These are phyloP conservation scores for Eubucco bourcierii DNA, from an alignment of 2,113 vertebrate species.

Conservation along the genomic window DNA sequence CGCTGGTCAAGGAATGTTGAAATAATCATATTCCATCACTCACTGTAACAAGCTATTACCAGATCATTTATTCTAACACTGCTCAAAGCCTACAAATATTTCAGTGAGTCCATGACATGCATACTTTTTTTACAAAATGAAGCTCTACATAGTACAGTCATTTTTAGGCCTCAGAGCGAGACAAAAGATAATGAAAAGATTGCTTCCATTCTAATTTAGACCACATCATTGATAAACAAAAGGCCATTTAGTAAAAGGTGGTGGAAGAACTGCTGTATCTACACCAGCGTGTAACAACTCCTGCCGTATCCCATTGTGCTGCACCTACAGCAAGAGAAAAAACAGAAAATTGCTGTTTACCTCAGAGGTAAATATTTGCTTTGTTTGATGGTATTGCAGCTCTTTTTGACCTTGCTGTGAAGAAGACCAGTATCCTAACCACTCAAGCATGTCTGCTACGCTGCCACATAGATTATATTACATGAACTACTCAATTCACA, in stretches of 20 bases:
- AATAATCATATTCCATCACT: constrained; percentile 33
- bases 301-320: not conserved
- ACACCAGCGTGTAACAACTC: not conserved
- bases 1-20: not conserved
- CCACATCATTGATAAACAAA: not conserved
- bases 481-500: not conserved
- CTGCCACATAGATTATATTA: not conserved
- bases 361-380: not conserved
- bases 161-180: not conserved
- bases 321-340: not conserved
- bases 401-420: not conserved
- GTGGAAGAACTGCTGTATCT: not conserved
- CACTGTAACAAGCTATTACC: not conserved
- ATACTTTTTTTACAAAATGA: constrained; percentile 4
- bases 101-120: not conserved
- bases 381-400: not conserved
- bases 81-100: not conserved
- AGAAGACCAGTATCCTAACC: not conserved
- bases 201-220: not conserved
- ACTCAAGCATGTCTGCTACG: not conserved
- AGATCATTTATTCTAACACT: constrained; percentile 14
- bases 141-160: not conserved
- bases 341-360: not conserved
- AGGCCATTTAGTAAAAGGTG: not conserved
- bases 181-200: not conserved